A percentile compares a stretch with the other conserved stretches of the same genome.
These are phyloP conservation scores for Acanthurus lineatus DNA, from an alignment of 2,797 vertebrate genomes.

Conservation along the genomic window DNA sequence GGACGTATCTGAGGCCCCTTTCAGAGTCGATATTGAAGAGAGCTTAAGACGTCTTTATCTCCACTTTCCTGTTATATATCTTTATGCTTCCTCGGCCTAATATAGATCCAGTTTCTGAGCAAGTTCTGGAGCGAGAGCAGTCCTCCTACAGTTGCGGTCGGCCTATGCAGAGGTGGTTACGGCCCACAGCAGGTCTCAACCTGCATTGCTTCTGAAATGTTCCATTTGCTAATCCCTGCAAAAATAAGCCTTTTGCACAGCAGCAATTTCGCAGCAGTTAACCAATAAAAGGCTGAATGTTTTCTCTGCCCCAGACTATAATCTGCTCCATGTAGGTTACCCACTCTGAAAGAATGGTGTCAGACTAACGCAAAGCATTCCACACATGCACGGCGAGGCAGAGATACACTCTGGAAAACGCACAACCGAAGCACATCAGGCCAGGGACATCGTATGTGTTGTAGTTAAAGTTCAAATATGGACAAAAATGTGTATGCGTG, in stretches of 20 bases:
- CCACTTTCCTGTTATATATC: background rate
- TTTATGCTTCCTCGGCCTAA: slow-evolving; percentile 12
- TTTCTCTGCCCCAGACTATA: slow-evolving; percentile 81
- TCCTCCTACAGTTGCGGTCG: slow-evolving; percentile 29
- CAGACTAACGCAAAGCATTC: slow-evolving; percentile 75
- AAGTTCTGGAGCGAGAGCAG: slow-evolving; percentile 8
- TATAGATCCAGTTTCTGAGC: slow-evolving; percentile 24
- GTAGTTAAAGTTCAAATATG: slow-evolving; percentile 47
- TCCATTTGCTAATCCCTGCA: slow-evolving; percentile 84
- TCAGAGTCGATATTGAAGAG: background rate
- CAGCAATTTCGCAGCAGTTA: slow-evolving; percentile 85
- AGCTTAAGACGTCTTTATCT: background rate
- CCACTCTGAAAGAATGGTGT: slow-evolving; percentile 84
- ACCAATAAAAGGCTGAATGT: slow-evolving; percentile 83
- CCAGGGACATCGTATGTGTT: slow-evolving; percentile 15
- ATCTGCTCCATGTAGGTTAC: slow-evolving; percentile 80
- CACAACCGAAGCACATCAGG: background rate
- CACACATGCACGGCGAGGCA: slow-evolving; percentile 51
- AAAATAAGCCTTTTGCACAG: slow-evolving; percentile 82
- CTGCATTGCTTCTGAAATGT: slow-evolving; percentile 82
- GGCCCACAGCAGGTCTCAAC: slow-evolving; percentile 53
- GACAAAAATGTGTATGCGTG: slow-evolving; percentile 58
- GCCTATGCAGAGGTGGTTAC: slow-evolving; percentile 38
- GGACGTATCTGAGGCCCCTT: background rate
- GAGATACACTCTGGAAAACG: slow-evolving; percentile 24